phyloP scores from a whole-genome alignment of 2,888 invertebrate species.

The Ditula angustiorana region DNA sequence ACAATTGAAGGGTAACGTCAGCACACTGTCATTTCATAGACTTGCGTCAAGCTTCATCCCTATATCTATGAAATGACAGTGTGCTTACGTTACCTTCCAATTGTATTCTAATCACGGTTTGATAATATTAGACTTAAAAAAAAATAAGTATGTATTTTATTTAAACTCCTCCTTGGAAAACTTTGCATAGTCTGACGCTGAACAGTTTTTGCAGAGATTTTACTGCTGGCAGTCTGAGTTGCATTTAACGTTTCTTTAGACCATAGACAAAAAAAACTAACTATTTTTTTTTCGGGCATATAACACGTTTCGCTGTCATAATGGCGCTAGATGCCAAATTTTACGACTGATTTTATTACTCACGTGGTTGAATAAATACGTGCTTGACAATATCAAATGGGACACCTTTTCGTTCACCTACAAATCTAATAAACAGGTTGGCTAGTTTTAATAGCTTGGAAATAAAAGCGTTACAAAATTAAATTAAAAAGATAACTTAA shows the following conservation, averaged over 20 bases:
- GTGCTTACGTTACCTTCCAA: no score
- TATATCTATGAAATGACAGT: no score
- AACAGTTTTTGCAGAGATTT: not conserved
- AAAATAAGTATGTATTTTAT: no score
- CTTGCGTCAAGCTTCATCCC: no score
- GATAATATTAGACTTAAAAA: no score
- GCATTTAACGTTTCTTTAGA: not conserved
- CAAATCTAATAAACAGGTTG: not conserved
- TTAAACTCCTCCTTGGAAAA: no score
- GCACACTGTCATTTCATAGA: no score
- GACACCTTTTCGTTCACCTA: constrained; percentile 10
- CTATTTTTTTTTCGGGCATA: not conserved
- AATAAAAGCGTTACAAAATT: no score
- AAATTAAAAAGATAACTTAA: no score
- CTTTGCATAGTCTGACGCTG: not conserved
- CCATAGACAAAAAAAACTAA: not conserved
- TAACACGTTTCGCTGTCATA: not conserved
- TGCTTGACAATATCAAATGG: constrained; percentile 17
- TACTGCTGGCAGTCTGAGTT: not conserved
- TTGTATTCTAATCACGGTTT: no score
- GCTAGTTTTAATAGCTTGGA: not conserved
- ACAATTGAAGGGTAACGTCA: no score
- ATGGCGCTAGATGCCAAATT: not conserved
- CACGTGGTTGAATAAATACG: constrained; percentile 9
- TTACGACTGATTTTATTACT: constrained; percentile 23